Evolutionary conservation across 1,140 invertebrate species (phyloP).

Genomic region (Pectinophora gossypiella): DNA sequence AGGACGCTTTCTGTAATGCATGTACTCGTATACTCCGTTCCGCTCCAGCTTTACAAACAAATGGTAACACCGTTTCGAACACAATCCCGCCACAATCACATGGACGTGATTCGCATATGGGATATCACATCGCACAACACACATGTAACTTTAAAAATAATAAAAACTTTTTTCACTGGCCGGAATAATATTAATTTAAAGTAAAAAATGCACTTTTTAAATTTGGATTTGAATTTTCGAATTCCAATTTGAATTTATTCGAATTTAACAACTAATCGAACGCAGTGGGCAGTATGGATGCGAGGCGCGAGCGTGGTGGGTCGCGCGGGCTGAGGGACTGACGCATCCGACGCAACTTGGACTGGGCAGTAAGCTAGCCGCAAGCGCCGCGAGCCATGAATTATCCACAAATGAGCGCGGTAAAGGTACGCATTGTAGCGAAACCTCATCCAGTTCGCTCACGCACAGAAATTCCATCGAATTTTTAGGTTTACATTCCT

Average conservation of each 20-base stretch:
- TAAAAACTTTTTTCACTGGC: background rate
- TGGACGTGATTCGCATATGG: background rate
- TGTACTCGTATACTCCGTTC: conserved; percentile 48
- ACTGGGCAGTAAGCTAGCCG: conserved; percentile 20
- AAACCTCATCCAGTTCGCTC: background rate
- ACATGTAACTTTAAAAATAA: background rate
- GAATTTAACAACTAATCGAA: too few species aligned
- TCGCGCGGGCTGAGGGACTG: conserved; percentile 45
- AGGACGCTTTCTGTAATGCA: conserved; percentile 72
- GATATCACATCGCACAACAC: background rate
- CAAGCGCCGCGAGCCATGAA: conserved; percentile 30
- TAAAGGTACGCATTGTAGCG: background rate
- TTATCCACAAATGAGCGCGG: conserved; percentile 30
- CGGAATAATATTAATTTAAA: background rate
- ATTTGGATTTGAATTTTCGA: conserved; percentile 22
- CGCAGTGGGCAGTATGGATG: background rate
- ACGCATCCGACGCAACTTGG: conserved; percentile 49
- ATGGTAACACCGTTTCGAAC: background rate
- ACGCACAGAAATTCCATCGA: background rate
- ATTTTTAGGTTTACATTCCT: background rate
- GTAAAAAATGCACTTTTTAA: conserved; percentile 8
- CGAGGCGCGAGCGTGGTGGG: conserved; percentile 10
- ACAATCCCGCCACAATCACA: background rate
- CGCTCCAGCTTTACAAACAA: conserved; percentile 65
- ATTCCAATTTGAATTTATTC: too few species aligned